Evolutionary conservation across 1,140 invertebrate species (phyloP).

Genomic region (Caerostris extrusa): DNA sequence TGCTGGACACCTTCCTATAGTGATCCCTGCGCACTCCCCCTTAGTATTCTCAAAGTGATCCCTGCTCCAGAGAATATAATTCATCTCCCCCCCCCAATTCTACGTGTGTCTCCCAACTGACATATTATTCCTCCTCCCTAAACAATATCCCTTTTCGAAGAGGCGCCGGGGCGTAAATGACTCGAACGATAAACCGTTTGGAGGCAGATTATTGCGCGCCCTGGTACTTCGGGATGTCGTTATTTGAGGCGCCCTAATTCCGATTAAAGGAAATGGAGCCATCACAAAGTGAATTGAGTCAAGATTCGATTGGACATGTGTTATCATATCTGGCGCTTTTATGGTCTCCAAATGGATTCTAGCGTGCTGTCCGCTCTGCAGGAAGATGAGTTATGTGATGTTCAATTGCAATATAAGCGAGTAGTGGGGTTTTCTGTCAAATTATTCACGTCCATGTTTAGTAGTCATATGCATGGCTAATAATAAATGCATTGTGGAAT

Average conservation of each 20-base stretch:
- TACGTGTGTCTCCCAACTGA: neutral
- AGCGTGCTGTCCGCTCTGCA: neutral
- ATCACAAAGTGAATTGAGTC: conserved; percentile 45
- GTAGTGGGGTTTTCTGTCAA: too few relatives aligned
- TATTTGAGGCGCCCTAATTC: conserved; percentile 23
- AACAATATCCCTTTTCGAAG: conserved; percentile 33
- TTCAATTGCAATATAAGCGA: neutral
- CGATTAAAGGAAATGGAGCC: conserved; percentile 21
- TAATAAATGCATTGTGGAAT: too few relatives aligned
- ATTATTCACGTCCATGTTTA: too few relatives aligned
- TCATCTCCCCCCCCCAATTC: conserved; percentile 2
- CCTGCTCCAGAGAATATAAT: neutral
- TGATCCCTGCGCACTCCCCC: neutral
- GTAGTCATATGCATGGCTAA: too few relatives aligned
- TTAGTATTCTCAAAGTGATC: neutral
- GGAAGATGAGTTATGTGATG: neutral
- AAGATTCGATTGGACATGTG: conserved; percentile 2
- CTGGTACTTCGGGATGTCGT: conserved; percentile 19
- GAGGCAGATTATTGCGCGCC: conserved; percentile 23
- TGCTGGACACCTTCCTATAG: neutral
- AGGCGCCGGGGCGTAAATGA: conserved; percentile 34
- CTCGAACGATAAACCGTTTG: conserved; percentile 25
- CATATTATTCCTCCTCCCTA: conserved; percentile 19
- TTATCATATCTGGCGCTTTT: neutral
- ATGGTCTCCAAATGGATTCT: neutral